A percentile compares a stretch with the other conserved stretches of the same genome.
Evolutionary conservation across 2,888 invertebrate genomes (phyloP).

Genomic region (Mycalesis mineus): DNA sequence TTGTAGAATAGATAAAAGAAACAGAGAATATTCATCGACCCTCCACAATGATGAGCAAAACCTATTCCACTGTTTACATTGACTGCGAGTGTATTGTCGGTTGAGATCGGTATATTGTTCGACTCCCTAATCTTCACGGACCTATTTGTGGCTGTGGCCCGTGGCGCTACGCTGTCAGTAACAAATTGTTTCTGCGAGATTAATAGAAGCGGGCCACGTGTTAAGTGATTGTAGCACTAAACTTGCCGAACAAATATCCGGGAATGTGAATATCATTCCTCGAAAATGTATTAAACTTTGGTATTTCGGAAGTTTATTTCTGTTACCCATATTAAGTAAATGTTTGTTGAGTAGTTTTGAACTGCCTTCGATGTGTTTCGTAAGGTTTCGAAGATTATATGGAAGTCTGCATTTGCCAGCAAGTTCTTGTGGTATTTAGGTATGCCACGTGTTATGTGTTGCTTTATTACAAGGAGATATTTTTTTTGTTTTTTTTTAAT

Average conservation of each 20-base stretch:
- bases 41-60: not conserved
- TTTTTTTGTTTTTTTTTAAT: no score
- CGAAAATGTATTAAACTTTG: not conserved
- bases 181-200: constrained; percentile 13
- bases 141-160: constrained; percentile 4
- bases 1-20: no score
- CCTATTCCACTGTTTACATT: not conserved
- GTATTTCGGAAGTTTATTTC: no score
- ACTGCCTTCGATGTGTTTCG: no score
- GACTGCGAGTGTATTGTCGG: constrained; percentile 1
- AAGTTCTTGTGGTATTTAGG: no score
- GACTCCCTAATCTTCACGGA: constrained; percentile 8
- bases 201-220: constrained; percentile 5
- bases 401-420: no score
- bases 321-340: no score
- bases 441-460: no score
- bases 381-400: no score
- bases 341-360: no score
- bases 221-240: constrained; percentile 12
- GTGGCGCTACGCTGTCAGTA: constrained; percentile 8
- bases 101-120: not conserved
- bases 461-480: no score
- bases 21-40: not conserved
- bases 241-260: not conserved
- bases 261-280: not conserved